Evolutionary conservation across 2,113 vertebrate genomes (phyloP).

Genomic region (Brachyhypopomus occidentalis): DNA sequence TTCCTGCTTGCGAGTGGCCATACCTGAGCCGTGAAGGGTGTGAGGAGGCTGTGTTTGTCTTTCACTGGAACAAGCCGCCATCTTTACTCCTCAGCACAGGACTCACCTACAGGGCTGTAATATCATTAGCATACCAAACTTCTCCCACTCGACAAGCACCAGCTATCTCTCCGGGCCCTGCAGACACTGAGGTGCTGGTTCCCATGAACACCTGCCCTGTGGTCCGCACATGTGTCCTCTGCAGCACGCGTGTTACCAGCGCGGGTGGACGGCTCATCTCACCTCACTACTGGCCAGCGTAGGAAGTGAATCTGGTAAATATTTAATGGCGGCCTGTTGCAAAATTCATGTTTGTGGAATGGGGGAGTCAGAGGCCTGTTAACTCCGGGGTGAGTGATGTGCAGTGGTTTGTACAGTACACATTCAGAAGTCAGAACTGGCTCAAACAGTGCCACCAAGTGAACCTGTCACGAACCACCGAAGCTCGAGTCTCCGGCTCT

Average conservation of each 20-base stretch:
- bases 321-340: conserved; percentile 52
- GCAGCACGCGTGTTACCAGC: no score
- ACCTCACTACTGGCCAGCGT: conserved; percentile 15
- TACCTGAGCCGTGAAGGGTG: conserved; percentile 1
- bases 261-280: conserved; percentile 16
- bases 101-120: conserved; percentile 5
- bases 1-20: conserved; percentile 16
- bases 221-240: no score
- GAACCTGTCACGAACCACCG: no score
- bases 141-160: conserved; percentile 9
- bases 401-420: no score
- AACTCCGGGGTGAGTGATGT: no score
- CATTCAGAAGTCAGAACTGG: no score
- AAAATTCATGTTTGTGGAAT: conserved; percentile 45
- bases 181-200: not conserved
- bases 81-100: not conserved
- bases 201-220: no score
- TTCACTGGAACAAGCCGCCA: not conserved
- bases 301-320: conserved; percentile 39
- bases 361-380: conserved; percentile 6
- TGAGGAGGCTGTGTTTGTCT: not conserved
- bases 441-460: no score
- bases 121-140: conserved; percentile 29
- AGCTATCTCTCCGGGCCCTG: conserved; percentile 29
- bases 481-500: no score